phyloP scores from a whole-genome alignment of 1,140 invertebrate species.

The Drosophila yakuba region DNA sequence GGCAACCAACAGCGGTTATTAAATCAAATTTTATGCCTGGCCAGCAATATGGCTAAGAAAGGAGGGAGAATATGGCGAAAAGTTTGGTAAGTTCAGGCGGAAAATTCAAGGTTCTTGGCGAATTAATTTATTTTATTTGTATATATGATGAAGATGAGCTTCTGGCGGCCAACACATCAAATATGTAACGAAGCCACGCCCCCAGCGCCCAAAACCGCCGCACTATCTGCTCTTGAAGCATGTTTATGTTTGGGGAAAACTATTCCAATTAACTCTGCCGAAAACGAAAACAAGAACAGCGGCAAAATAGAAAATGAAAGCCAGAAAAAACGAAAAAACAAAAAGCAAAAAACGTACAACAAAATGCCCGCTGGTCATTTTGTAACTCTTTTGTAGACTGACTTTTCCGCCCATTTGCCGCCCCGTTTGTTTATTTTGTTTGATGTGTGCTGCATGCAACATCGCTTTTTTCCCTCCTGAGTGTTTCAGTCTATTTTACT shows the following conservation, averaged over 20 bases:
- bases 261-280: conserved; percentile 75
- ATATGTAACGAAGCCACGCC: conserved; percentile 12
- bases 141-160: conserved; percentile 9
- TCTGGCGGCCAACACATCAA: conserved; percentile 29
- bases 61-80: not conserved
- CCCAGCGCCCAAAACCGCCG: not conserved
- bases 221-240: conserved; percentile 40
- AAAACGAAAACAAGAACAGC: conserved; percentile 32
- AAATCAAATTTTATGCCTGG: conserved; percentile 75
- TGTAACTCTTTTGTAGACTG: conserved; percentile 42
- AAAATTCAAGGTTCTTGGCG: conserved; percentile 35
- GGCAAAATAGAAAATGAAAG: conserved; percentile 43
- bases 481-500: conserved; percentile 2
- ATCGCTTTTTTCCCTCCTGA: conserved; percentile 2
- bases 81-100: conserved; percentile 26
- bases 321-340: conserved; percentile 33
- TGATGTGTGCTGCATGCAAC: conserved; percentile 53
- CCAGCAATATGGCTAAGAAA: conserved; percentile 36
- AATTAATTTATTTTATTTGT: conserved; percentile 35
- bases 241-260: conserved; percentile 69
- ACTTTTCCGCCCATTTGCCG: conserved; percentile 5
- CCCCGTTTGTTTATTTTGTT: conserved; percentile 37
- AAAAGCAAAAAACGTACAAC: conserved; percentile 23
- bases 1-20: conserved; percentile 67
- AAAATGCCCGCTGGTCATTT: conserved; percentile 66